These are phyloP conservation scores for Ypsolopha sequella DNA, from an alignment of 2,888 invertebrate species.

Conservation along the genomic window DNA sequence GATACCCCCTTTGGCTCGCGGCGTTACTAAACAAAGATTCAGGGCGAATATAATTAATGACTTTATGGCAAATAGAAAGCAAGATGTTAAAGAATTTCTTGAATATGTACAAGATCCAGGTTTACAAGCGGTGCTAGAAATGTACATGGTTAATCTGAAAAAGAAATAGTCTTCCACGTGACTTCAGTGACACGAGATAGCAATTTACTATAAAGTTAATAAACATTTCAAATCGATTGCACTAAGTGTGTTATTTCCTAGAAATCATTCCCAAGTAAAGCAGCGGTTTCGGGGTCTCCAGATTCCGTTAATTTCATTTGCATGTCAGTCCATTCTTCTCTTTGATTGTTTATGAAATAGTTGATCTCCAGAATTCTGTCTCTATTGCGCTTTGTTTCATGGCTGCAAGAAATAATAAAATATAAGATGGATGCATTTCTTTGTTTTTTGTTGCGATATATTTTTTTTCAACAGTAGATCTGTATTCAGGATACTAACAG, in stretches of 20 bases:
- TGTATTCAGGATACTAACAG: no score
- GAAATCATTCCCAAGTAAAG: conserved; percentile 49
- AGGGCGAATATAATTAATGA: conserved; percentile 57
- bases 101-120: conserved; percentile 71
- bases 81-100: conserved; percentile 76
- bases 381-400: conserved; percentile 80
- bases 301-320: conserved; percentile 51
- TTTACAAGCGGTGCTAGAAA: conserved; percentile 79
- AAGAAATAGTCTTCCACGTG: conserved; percentile 43
- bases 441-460: no score
- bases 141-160: conserved; percentile 79
- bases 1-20: conserved; percentile 73
- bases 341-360: conserved; percentile 80
- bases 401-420: conserved; percentile 49
- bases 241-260: conserved; percentile 13
- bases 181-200: no score
- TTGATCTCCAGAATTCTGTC: conserved; percentile 83
- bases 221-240: not conserved
- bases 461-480: no score
- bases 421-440: no score
- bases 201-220: not conserved
- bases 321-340: conserved; percentile 75
- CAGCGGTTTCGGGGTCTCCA: conserved; percentile 51
- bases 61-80: conserved; percentile 70
- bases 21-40: conserved; percentile 67